Evolutionary conservation across 2,113 vertebrate species (phyloP), one percentile per base, ranked within the genome.

Genomic region (Anolis carolinensis): DNA sequence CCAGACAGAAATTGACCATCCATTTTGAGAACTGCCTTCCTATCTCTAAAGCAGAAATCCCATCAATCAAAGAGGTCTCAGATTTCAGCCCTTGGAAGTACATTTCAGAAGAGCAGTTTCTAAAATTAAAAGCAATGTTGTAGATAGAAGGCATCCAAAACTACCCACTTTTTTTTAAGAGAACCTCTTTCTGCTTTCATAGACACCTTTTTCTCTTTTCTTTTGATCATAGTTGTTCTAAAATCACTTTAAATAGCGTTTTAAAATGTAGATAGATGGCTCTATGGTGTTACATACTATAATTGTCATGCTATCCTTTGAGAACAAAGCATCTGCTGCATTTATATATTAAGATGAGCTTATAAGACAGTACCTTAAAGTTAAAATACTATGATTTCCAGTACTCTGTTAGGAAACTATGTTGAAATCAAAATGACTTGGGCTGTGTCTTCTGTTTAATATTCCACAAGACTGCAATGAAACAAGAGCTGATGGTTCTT

Each of bases 401-500:
- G 27, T 55, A 25, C 90, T 7, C 25, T 21, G 4, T 62, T 74
- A 79, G 65, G 84, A 90, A 85, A 0, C 9, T 78, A 80, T 75
- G 18, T 87, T 1, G 1, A 88, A 67, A 55, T 79, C 81, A 36
- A 21, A 89, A 84, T 83, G 20, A 0, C 25, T 21, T 73, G 1
- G 7, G 2, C 14, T 77, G 0, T 79, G 82, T 2, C 78, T 3
- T 63, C 92, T 77, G 65, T 90, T 88, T 82, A 92, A 80, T 78
- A 16, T 1, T 63, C 48, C 71, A 18, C 5, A 86, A 88, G 86
- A 73, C 1, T 0, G 6, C 8, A 67, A 65, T 1, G 70, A 4
- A 39, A 87, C 11, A 86, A 87, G 11, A 87, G 10, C 4, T 87
- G 30, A 67, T 32, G 0, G 62, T 82, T 94, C 91, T 86, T 30